phyloP scores from a whole-genome alignment of 1,140 invertebrate genomes.

The Diplogasteroides magnus region DNA sequence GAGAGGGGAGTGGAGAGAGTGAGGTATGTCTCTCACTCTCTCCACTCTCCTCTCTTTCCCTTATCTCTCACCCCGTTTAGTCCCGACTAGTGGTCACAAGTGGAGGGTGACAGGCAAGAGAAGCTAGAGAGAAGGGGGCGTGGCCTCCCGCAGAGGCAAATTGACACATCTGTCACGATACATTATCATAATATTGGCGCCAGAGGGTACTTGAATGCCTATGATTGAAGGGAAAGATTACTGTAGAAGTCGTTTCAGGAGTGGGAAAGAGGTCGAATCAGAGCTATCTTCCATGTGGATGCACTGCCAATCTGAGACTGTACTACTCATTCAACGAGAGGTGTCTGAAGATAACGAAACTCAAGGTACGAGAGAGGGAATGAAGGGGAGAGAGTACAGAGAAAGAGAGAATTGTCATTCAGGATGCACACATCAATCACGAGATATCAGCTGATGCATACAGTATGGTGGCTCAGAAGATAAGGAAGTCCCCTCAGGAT shows the following conservation, averaged over 20 bases:
- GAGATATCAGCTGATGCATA: background rate
- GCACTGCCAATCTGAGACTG: constrained; percentile 44
- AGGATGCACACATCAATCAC: background rate
- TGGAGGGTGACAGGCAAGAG: background rate
- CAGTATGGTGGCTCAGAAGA: background rate
- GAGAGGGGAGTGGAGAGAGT: no score
- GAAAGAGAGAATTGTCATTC: background rate
- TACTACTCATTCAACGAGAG: constrained; percentile 38
- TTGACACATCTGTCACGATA: background rate
- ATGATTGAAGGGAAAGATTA: background rate
- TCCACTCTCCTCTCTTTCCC: no score
- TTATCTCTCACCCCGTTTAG: no score
- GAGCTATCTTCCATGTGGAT: constrained; percentile 47
- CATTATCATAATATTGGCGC: background rate
- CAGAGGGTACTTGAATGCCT: background rate
- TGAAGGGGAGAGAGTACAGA: background rate
- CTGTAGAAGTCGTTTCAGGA: constrained; percentile 31
- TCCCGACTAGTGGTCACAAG: no score
- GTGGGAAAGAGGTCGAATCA: constrained; percentile 49
- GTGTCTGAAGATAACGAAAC: constrained; percentile 30
- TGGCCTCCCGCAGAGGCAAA: no score
- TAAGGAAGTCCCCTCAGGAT: background rate
- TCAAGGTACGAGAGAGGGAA: constrained; percentile 10
- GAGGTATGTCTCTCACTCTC: no score
- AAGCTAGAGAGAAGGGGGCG: background rate